Conservation (phyloP, 2,113 vertebrate species). For the Callocephalon fimbriatum region DNA sequence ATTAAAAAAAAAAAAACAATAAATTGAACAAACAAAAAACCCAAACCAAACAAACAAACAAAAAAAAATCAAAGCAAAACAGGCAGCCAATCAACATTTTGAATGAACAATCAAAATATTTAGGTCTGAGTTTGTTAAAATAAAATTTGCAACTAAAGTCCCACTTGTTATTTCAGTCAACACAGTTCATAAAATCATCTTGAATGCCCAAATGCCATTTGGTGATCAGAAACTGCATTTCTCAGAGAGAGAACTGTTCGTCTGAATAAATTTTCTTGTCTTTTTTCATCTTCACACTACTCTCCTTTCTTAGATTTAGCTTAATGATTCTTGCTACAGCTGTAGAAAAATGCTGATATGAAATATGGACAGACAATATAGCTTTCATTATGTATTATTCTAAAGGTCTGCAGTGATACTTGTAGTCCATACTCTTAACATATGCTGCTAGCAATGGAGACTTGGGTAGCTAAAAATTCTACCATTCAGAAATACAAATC, state of each 20-base stretch:
- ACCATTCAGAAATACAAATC: neutral
- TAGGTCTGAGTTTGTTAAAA: neutral
- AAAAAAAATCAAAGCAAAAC: neutral
- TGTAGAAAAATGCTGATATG: neutral
- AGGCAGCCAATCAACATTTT: neutral
- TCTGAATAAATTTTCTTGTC: neutral
- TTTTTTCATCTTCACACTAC: neutral
- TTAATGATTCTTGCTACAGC: neutral
- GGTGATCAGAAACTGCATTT: neutral
- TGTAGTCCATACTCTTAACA: neutral
- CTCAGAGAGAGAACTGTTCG: neutral
- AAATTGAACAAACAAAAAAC: neutral
- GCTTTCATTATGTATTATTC: neutral
- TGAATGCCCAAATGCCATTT: neutral
- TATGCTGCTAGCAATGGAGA: neutral
- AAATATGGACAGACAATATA: neutral
- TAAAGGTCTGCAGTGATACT: neutral
- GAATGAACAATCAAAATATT: neutral
- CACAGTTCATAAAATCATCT: neutral
- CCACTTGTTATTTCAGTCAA: neutral
- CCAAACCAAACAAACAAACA: neutral
- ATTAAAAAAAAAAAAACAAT: neutral
- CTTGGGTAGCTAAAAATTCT: neutral
- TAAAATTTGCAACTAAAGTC: neutral
- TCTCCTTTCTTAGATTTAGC: neutral